phyloP scores from a whole-genome alignment of 2,888 invertebrate species.

The Punctoribates punctum region DNA sequence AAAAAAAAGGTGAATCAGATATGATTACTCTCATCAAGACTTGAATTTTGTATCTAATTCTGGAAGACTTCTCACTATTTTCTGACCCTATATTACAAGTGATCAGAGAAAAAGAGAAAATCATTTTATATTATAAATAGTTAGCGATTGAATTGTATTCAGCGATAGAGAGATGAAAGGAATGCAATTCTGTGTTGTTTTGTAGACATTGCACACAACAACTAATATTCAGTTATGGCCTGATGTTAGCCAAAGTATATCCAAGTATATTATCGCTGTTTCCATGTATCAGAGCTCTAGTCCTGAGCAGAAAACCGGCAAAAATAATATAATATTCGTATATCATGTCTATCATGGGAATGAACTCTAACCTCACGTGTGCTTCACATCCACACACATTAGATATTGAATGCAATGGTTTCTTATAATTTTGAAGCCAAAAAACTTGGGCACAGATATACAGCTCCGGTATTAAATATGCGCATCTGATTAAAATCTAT shows the following conservation, averaged over 20 bases:
- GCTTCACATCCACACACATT: background rate
- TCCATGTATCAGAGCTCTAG: too few relatives aligned
- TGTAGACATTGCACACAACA: too few relatives aligned
- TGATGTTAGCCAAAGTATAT: too few relatives aligned
- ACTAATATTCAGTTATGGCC: too few relatives aligned
- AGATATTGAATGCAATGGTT: background rate
- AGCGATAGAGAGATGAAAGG: background rate
- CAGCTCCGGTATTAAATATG: background rate
- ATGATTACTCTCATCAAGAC: constrained; percentile 22
- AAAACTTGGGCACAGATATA: background rate
- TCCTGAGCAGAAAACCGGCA: background rate
- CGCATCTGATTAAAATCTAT: constrained; percentile 8
- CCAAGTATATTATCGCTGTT: too few relatives aligned
- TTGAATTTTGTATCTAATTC: background rate
- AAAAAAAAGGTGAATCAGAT: constrained; percentile 24
- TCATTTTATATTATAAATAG: background rate
- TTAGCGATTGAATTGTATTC: background rate
- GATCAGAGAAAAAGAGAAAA: background rate
- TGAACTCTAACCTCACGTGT: constrained; percentile 33
- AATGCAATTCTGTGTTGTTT: background rate
- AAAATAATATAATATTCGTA: constrained; percentile 25
- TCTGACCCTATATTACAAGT: constrained; percentile 22
- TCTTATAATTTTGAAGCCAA: background rate
- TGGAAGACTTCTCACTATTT: background rate
- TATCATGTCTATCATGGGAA: constrained; percentile 16